Evolutionary conservation across 2,888 invertebrate species (phyloP), one percentile per base, ranked within the genome.

Genomic region (Polydrusus cervinus): DNA sequence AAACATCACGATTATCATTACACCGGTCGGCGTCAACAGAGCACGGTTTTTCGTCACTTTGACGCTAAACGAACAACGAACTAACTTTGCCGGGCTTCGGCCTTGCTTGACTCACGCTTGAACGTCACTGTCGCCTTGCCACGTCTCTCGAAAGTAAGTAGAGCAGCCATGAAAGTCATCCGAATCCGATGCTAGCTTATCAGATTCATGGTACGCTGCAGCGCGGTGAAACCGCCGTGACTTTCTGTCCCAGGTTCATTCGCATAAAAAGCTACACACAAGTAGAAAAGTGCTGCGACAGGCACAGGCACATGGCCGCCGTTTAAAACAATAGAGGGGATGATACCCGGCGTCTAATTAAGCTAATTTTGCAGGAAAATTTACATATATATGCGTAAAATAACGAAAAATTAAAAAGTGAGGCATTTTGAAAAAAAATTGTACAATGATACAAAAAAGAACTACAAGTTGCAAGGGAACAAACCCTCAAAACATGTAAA

Each of bases 1-100:
- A 84, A 85, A 83, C 85, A 86, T 83, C 84, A 83, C 85, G 82
- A 82, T 81, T 83, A 83, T 84, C 84, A 85, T 85, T 83, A 83
- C 82, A 84, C 82, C 78, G 80, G 77, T 81, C 82, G 82, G 83
- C 83, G 83, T 81, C 83, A 80, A 82, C 74, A 53, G 57, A 66
- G 74, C 71, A 71, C 75, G 61, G 62, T 75, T 75, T 75, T 75
- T 75, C 71, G 70, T 66, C 74, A 75, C 74, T 75, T 70, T 71
- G 70, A 70, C 74, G 71, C 74, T 71, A 66, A 70, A 71, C 57
- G 68, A 67, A 51, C 60, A 30, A 60, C 71, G 78, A 77, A 77
- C 75, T 74, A 80, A 79, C 76, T 78, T 77, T 77, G 69, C 76
- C 72, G 38, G 70, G 70, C 71, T 78, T 74, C 70, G 61, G 77